phyloP scores from a whole-genome alignment of 2,888 invertebrate species.

The Drosophila prostipennis region DNA sequence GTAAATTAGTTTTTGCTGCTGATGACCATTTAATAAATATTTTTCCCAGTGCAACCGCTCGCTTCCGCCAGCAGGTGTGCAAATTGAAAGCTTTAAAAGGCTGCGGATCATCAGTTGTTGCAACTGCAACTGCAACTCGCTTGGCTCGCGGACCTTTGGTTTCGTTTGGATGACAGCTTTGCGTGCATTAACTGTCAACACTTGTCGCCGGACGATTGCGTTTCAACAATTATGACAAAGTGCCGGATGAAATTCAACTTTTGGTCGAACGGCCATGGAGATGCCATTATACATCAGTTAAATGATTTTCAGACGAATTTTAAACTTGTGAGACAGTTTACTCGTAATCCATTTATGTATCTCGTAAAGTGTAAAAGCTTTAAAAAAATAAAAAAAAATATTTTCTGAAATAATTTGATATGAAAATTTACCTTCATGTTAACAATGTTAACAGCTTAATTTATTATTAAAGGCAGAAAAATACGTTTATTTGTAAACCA shows the following conservation, averaged over 20 bases:
- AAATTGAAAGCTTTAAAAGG: conserved; percentile 40
- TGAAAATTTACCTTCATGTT: too few relatives aligned
- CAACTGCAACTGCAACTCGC: conserved; percentile 16
- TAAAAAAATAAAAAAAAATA: too few relatives aligned
- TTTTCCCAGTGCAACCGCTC: neutral
- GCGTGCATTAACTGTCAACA: conserved; percentile 53
- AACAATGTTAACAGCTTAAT: too few relatives aligned
- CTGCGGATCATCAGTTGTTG: conserved; percentile 18
- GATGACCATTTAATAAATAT: too few relatives aligned
- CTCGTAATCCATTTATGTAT: neutral
- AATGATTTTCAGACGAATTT: neutral
- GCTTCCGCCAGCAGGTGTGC: conserved; percentile 6
- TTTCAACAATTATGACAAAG: conserved; percentile 48
- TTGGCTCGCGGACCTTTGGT: conserved; percentile 21
- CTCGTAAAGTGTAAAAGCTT: neutral
- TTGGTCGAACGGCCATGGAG: neutral
- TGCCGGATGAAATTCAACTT: conserved; percentile 26
- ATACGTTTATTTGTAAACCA: too few relatives aligned
- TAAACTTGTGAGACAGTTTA: too few relatives aligned
- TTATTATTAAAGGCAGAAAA: too few relatives aligned
- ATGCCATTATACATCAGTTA: neutral
- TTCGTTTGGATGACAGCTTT: conserved; percentile 39
- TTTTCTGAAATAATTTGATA: too few relatives aligned
- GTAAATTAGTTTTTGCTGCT: too few relatives aligned
- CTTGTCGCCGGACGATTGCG: conserved; percentile 20